A percentile compares a stretch with the other conserved stretches of the same genome.
Conservation (phyloP, 2,888 invertebrate species). For the Trisateles emortualis region DNA sequence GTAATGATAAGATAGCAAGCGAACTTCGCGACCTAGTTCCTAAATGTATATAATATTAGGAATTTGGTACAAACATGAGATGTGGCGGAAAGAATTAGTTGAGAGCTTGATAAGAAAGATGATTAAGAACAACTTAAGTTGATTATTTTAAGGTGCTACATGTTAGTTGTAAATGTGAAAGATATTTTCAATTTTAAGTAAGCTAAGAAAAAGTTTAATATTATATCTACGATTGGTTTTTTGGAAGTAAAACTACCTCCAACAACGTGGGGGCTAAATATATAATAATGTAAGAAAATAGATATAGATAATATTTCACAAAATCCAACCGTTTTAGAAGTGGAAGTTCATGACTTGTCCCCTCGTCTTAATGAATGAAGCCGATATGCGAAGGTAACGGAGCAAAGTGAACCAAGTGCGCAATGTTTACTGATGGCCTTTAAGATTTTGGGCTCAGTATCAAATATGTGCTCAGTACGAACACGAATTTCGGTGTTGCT, state of each 20-base stretch:
- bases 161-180: too few relatives aligned
- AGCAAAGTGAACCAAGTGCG: conserved; percentile 29
- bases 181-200: too few relatives aligned
- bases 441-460: conserved; percentile 15
- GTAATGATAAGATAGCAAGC: conserved; percentile 48
- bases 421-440: conserved; percentile 44
- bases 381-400: conserved; percentile 46
- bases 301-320: too few relatives aligned
- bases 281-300: too few relatives aligned
- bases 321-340: neutral
- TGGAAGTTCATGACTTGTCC: conserved; percentile 25
- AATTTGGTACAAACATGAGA: conserved; percentile 27
- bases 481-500: neutral
- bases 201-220: too few relatives aligned
- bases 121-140: too few relatives aligned
- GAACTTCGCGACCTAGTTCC: conserved; percentile 54
- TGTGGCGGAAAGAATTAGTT: conserved; percentile 5
- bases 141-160: too few relatives aligned
- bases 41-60: conserved; percentile 33
- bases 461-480: conserved; percentile 14
- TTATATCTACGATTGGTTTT: too few relatives aligned
- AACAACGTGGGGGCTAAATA: too few relatives aligned
- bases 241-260: too few relatives aligned
- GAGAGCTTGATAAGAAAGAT: too few relatives aligned
- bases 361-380: conserved; percentile 43